Evolutionary conservation across 2,113 vertebrate species (phyloP).

Genomic region (Mustela lutreola): DNA sequence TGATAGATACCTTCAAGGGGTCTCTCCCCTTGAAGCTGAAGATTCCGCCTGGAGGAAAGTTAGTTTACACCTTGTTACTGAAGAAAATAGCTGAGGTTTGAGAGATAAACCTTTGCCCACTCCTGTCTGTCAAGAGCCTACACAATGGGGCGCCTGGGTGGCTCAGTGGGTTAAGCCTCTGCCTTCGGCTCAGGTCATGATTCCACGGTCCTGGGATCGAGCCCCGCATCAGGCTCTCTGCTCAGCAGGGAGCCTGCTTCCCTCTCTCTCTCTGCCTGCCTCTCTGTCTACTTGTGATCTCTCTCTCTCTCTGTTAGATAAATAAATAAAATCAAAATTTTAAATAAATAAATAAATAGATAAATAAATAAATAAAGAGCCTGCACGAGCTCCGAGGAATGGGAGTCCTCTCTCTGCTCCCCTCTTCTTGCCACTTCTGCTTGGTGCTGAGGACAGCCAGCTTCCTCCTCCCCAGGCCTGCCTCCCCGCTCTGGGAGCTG

Average conservation of each 20-base stretch:
- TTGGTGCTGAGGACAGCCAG: neutral
- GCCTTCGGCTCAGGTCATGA: too few species aligned
- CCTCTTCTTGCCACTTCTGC: neutral
- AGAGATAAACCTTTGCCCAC: conserved; percentile 60
- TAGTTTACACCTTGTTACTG: conserved; percentile 39
- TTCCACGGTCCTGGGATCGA: too few species aligned
- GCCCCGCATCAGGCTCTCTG: too few species aligned
- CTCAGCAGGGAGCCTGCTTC: too few species aligned
- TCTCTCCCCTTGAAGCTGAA: neutral
- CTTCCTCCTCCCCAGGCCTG: neutral
- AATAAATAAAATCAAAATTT: too few species aligned
- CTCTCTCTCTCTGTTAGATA: too few species aligned
- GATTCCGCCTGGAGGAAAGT: conserved; percentile 30
- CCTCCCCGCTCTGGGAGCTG: neutral
- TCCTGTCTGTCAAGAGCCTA: conserved; percentile 17
- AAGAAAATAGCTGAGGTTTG: conserved; percentile 36
- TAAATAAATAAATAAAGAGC: neutral
- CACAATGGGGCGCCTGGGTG: too few species aligned
- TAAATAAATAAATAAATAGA: too few species aligned
- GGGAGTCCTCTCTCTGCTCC: conserved; percentile 1
- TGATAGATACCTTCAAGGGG: too few species aligned
- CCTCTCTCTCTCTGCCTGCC: too few species aligned
- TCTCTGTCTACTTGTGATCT: too few species aligned
- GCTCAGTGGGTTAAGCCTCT: too few species aligned
- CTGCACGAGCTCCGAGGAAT: neutral